Conservation (phyloP, 2,888 invertebrate genomes). For the Xanthia togata region DNA sequence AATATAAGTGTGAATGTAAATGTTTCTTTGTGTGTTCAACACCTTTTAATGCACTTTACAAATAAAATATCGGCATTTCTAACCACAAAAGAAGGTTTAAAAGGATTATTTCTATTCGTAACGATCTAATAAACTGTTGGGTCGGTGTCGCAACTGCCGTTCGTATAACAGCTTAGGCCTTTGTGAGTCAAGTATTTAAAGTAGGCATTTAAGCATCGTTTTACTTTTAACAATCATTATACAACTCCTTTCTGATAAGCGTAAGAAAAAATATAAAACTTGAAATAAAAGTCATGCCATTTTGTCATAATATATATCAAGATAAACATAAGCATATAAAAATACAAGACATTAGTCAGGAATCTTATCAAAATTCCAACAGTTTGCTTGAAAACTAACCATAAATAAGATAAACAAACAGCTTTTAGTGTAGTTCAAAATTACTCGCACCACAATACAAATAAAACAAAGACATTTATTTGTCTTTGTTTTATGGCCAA, state of each 20-base stretch:
- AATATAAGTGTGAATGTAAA: slow-evolving; percentile 6
- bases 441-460: slow-evolving; percentile 30
- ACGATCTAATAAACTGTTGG: slow-evolving; percentile 37
- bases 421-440: slow-evolving; percentile 18
- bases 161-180: neutral
- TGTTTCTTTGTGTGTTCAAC: slow-evolving; percentile 46
- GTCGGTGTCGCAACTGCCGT: slow-evolving; percentile 26
- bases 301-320: slow-evolving; percentile 30
- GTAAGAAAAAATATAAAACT: neutral
- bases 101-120: slow-evolving; percentile 40
- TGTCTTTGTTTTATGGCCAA: slow-evolving; percentile 49
- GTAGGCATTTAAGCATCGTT: neutral
- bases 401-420: slow-evolving; percentile 46
- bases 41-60: slow-evolving; percentile 53
- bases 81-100: slow-evolving; percentile 13
- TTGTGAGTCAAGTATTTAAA: slow-evolving; percentile 16
- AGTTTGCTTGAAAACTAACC: slow-evolving; percentile 30
- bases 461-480: too few species aligned
- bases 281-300: slow-evolving; percentile 4
- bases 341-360: neutral
- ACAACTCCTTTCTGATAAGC: neutral
- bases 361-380: slow-evolving; percentile 39
- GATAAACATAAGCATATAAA: too few species aligned
- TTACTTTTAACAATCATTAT: neutral
- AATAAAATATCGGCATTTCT: slow-evolving; percentile 36